Evolutionary conservation across 2,113 vertebrate genomes (phyloP), one percentile per base, ranked within the genome.

Genomic region (Capra hircus): DNA sequence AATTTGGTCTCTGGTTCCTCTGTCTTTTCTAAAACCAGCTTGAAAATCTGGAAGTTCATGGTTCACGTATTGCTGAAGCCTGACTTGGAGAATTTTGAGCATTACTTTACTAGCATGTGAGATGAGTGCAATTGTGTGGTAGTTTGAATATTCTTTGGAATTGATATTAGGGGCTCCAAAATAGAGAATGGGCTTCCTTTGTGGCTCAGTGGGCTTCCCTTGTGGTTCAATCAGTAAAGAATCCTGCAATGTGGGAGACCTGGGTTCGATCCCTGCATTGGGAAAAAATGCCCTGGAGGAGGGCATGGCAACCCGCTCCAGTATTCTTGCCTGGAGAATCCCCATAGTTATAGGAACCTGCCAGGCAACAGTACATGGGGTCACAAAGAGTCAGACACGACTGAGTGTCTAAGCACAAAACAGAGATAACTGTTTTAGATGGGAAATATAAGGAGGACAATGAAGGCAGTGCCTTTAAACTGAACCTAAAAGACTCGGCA

Each of bases 41-140:
- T 25, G 55, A 25, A 57, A 9, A 57, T 25, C 8, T 0, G 55
- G 55, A 10, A 57, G 0, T 57, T 57, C 9, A 57, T 0, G 1
- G 55, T 57, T 57, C 55, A 25, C 3, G 0, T 10, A 4, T 57
- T 57, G 8, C 23, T 57, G 55, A 57, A 10, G 55, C 55, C 23
- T 25, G 55, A 3, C 55, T 57, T 57, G 55, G 55, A 57, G 55
- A 57, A 57, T 57, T 57, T 57, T 25, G 55, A 25, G 55, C 55
- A 25, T 57, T 57, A 57, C 55, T 57, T 57, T 2, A 25, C 55
- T 57, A 57, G 9, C 9, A 4, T 57, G 55, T 57, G 23, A 57
- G 23, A 57, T 25, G 55, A 57, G 55, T 57, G 55, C 55, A 11
- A 4, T 57, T 57, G 55, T 57, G 55, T 3, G 23, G 55, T 57